Base-by-base conservation (phyloP, 2,888 invertebrate genomes). In the Caenorhabditis sp. region DNA sequence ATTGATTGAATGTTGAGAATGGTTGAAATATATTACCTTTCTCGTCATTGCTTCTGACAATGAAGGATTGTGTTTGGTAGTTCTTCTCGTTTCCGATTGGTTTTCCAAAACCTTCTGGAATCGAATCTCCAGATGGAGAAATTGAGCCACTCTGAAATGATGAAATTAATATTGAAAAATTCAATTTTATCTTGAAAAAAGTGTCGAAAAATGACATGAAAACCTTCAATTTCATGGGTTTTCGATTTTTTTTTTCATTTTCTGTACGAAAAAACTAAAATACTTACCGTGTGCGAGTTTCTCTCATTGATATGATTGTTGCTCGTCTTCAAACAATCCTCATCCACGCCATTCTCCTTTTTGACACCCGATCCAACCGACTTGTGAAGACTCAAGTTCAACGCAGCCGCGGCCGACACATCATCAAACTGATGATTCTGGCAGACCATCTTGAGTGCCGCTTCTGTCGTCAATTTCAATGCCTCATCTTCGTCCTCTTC, bases 141-240 rank as follows among this genome's bases (percentile, higher is more conserved):
- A 83, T 76, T 50, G 83, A 83, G 31, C 85, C 85, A 64, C 81
- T 81, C 85, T 85, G 76, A n/a, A n/a, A n/a, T n/a, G n/a, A n/a
- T n/a, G n/a, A n/a, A n/a, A n/a, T n/a, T 31, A 7, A 10, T 21
- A 36, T 59, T 8, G n/a, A n/a, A n/a, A n/a, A n/a, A n/a, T n/a
- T n/a, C n/a, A n/a, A n/a, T n/a, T n/a, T n/a, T n/a, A n/a, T n/a
- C n/a, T n/a, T n/a, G n/a, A n/a, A n/a, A n/a, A n/a, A n/a, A n/a
- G n/a, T n/a, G n/a, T n/a, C n/a, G n/a, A n/a, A n/a, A n/a, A n/a
- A n/a, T n/a, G n/a, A n/a, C n/a, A n/a, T n/a, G n/a, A n/a, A n/a
- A n/a, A n/a, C n/a, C n/a, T n/a, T n/a, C n/a, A n/a, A n/a, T n/a
- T n/a, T n/a, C n/a, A n/a, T n/a, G n/a, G n/a, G n/a, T n/a, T n/a